phyloP scores from a whole-genome alignment of 2,113 vertebrate species.

The Sturnira hondurensis region DNA sequence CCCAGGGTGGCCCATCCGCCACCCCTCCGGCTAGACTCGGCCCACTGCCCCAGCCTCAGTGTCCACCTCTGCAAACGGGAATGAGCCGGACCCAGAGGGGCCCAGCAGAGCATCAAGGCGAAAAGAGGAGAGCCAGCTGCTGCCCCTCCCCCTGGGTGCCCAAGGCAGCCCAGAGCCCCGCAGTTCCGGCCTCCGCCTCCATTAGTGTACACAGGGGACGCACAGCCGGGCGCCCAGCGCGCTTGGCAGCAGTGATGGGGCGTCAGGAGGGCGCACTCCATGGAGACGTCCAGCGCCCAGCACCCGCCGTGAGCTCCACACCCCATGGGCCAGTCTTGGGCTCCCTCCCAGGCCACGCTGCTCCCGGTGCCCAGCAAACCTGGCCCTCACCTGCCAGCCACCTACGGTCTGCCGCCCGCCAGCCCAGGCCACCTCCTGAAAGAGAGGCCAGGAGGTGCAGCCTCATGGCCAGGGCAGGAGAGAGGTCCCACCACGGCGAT shows the following conservation, averaged over 20 bases:
- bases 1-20: rapidly evolving
- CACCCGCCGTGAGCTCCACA: not conserved
- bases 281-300: rapidly evolving
- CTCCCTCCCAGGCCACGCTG: not conserved
- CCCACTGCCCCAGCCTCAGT: rapidly evolving
- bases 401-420: not conserved
- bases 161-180: not conserved
- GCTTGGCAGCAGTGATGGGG: rapidly evolving
- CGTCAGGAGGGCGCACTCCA: rapidly evolving
- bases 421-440: constrained; percentile 26
- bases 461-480: constrained; percentile 4
- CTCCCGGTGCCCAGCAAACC: not conserved
- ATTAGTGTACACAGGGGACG: rapidly evolving
- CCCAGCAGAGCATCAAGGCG: not conserved
- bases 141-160: not conserved
- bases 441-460: constrained; percentile 62
- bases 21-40: not conserved
- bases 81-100: not conserved
- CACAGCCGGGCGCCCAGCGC: rapidly evolving
- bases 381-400: constrained; percentile 63
- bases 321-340: rapidly evolving
- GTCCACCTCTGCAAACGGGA: not conserved
- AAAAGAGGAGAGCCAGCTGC: not conserved
- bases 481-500: not conserved
- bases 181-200: not conserved